Conservation (phyloP, 2,797 vertebrate species). For the Sebastes ruberrimus region DNA sequence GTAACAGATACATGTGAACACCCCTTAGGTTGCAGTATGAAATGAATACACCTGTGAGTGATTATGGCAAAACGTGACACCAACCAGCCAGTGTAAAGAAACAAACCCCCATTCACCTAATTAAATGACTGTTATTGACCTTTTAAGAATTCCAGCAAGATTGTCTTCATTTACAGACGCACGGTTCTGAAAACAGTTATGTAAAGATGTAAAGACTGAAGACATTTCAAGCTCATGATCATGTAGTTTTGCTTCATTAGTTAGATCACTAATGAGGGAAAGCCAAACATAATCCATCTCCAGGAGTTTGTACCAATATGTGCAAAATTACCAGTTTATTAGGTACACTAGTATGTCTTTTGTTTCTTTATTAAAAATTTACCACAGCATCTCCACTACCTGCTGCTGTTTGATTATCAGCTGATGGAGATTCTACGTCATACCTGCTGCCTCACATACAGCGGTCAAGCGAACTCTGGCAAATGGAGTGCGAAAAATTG, state of each 20-base stretch:
- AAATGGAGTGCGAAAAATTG: too few species aligned
- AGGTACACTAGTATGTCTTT: background rate
- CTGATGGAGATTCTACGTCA: background rate
- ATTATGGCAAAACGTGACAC: background rate
- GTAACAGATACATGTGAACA: background rate
- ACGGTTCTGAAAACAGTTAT: conserved; percentile 47
- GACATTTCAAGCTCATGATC: background rate
- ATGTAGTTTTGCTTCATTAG: background rate
- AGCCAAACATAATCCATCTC: background rate
- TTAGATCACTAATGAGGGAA: background rate
- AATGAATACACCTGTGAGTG: background rate
- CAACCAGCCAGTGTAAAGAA: background rate
- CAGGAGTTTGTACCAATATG: background rate
- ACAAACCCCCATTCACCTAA: background rate
- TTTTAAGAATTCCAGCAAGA: conserved; percentile 15
- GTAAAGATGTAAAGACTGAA: background rate
- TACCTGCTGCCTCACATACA: background rate
- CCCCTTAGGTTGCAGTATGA: background rate
- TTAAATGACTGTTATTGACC: conserved; percentile 16
- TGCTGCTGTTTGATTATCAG: background rate
- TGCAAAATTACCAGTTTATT: background rate
- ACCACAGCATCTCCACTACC: background rate
- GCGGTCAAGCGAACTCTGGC: too few species aligned
- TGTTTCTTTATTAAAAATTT: too few species aligned
- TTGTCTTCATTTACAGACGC: conserved; percentile 5